phyloP scores from a whole-genome alignment of 1,140 invertebrate genomes.

The Saccostrea echinata region DNA sequence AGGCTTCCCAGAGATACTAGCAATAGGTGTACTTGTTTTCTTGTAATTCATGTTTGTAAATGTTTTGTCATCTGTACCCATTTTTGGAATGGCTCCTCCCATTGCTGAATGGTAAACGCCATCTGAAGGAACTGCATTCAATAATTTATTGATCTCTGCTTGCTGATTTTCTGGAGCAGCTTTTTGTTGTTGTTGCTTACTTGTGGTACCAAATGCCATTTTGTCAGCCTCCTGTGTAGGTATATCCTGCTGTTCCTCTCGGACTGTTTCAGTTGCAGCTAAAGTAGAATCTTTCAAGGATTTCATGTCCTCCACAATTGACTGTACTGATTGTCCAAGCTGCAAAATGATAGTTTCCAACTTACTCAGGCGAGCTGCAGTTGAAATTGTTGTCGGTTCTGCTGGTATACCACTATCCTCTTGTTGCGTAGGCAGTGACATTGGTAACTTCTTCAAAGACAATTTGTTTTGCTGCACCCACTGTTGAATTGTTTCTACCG shows the following conservation, averaged over 20 bases:
- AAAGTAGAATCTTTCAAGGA: not conserved
- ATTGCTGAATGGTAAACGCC: not conserved
- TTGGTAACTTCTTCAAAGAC: not conserved
- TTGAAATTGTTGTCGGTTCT: not conserved
- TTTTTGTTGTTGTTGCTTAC: not conserved
- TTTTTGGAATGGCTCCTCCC: not conserved
- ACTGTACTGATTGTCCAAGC: not conserved
- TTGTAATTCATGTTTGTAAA: not conserved
- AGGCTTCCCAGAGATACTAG: not conserved
- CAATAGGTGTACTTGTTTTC: slow-evolving; percentile 21
- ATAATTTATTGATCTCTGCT: not conserved
- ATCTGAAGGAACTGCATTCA: not conserved
- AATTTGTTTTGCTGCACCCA: not conserved
- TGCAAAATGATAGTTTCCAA: slow-evolving; percentile 1
- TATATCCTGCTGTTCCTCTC: not conserved
- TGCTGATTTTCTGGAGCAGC: not conserved
- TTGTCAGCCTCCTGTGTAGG: not conserved
- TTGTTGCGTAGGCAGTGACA: not conserved
- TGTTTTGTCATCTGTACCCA: not conserved
- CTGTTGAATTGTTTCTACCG: not conserved
- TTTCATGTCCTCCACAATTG: not conserved
- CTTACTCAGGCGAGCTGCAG: not conserved
- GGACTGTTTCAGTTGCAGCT: not conserved
- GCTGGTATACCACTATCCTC: not conserved
- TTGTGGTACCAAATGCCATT: not conserved